Conservation (phyloP, 2,797 vertebrate species). For the Tympanoctomys barrerae region DNA sequence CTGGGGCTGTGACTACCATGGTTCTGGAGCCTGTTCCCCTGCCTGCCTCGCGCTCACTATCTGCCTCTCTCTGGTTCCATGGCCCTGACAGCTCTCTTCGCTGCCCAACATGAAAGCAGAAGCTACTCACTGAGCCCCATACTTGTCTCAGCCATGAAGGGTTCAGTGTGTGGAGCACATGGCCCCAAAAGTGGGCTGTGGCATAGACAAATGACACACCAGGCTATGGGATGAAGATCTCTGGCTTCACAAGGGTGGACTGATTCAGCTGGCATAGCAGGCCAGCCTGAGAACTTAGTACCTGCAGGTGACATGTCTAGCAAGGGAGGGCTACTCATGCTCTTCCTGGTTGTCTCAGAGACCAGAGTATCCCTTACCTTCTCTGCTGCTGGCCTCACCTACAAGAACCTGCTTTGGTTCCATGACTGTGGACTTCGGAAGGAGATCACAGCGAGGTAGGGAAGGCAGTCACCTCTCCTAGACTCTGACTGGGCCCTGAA, state of each 20-base stretch:
- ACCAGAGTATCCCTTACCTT: neutral
- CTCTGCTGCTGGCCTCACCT: neutral
- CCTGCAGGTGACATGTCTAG: fast-evolving
- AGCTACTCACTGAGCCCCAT: neutral
- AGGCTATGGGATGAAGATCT: neutral
- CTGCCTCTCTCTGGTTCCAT: neutral
- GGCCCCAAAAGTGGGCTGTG: too few species aligned
- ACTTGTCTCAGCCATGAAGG: fast-evolving
- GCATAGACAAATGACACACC: neutral
- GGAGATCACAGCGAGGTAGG: neutral
- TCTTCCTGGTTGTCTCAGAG: neutral
- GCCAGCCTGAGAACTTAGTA: neutral
- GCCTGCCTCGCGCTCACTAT: neutral
- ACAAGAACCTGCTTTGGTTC: neutral
- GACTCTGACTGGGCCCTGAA: neutral
- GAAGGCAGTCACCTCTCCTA: neutral
- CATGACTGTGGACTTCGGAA: neutral
- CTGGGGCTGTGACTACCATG: too few species aligned
- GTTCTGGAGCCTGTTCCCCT: neutral
- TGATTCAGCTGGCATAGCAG: neutral
- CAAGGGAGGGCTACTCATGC: neutral
- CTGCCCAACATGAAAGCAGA: neutral
- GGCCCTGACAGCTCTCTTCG: neutral
- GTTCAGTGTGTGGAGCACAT: neutral
- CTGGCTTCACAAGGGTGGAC: neutral